A percentile compares a stretch with the other conserved stretches of the same genome.
phyloP scores from a whole-genome alignment of 2,113 vertebrate species.

The Catagonus wagneri region DNA sequence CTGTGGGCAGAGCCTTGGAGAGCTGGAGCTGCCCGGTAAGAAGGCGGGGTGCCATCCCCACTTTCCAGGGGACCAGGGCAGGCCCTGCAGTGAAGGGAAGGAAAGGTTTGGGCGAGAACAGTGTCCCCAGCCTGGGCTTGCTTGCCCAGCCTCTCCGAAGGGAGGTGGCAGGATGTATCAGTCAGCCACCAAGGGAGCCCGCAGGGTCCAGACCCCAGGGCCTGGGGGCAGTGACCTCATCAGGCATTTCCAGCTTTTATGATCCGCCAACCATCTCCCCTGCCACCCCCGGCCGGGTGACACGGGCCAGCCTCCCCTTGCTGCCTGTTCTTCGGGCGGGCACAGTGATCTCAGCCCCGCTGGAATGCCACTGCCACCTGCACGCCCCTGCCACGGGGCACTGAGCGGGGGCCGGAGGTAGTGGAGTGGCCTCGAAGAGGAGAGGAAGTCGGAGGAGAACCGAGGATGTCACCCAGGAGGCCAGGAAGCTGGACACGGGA shows the following conservation, averaged over 20 bases:
- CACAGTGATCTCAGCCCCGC: conserved; percentile 36
- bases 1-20: not conserved
- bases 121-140: not conserved
- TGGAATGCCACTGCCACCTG: conserved; percentile 42
- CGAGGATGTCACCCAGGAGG: not conserved
- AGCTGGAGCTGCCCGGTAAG: not conserved
- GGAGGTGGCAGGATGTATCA: not conserved
- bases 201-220: not conserved
- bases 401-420: not conserved
- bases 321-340: not conserved
- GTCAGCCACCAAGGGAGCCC: not conserved
- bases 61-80: not conserved
- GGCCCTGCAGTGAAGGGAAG: not conserved
- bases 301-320: not conserved
- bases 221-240: conserved; percentile 62
- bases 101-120: not conserved
- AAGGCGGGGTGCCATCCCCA: not conserved
- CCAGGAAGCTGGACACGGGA: not conserved
- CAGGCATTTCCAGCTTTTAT: conserved; percentile 74
- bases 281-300: not conserved
- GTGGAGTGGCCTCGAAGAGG: not conserved
- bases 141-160: not conserved
- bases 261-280: conserved; percentile 47
- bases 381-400: not conserved
- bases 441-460: not conserved